Conservation (phyloP, 1,140 invertebrate species). For the Akabosia matsudoensis region DNA sequence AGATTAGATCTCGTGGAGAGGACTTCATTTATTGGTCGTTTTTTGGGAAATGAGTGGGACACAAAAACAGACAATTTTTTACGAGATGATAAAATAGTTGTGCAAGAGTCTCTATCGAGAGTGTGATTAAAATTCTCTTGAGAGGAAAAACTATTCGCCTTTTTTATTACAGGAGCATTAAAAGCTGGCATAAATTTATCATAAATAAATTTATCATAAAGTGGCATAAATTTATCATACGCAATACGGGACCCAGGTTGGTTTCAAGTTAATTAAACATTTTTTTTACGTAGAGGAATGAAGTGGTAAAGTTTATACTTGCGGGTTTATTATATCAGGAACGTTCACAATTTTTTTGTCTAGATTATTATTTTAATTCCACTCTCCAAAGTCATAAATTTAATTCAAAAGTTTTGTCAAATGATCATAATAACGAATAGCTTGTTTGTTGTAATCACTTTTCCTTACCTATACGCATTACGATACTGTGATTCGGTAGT, state of each 20-base stretch:
- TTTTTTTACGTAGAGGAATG: not conserved
- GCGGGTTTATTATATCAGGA: not conserved
- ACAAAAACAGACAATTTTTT: not conserved
- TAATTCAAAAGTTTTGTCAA: slow-evolving; percentile 20
- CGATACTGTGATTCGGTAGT: too few species aligned
- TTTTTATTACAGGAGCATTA: not conserved
- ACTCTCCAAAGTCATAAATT: slow-evolving; percentile 8
- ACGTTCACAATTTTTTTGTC: not conserved
- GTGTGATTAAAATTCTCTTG: not conserved
- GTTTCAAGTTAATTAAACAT: slow-evolving; percentile 5
- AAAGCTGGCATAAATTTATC: not conserved
- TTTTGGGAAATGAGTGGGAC: not conserved
- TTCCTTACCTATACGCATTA: too few species aligned
- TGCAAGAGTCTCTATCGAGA: not conserved
- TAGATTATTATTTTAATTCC: not conserved
- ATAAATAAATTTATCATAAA: not conserved
- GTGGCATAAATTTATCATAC: not conserved
- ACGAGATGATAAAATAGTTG: not conserved
- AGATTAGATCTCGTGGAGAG: not conserved
- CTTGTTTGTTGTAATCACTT: not conserved
- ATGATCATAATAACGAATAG: not conserved
- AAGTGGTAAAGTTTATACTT: too few species aligned
- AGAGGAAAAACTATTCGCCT: not conserved
- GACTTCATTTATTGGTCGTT: not conserved
- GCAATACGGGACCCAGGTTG: not conserved